phyloP scores from a whole-genome alignment of 1,140 invertebrate genomes.

The Aporrectodea caliginosa region DNA sequence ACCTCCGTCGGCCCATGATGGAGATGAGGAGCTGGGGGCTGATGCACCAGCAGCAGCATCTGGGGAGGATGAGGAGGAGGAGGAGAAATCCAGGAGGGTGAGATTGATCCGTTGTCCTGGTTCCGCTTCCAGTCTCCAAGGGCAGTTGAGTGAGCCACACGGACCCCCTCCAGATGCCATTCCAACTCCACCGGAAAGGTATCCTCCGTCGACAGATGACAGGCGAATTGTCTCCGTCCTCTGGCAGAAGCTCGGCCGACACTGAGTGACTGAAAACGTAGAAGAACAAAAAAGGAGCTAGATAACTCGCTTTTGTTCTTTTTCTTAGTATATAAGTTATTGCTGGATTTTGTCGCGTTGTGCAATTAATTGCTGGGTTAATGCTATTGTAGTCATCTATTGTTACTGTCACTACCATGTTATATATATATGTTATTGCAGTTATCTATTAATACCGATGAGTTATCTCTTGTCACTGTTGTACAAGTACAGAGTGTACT shows the following conservation, averaged over 20 bases:
- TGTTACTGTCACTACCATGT: too few relatives aligned
- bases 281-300: background rate
- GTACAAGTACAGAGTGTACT: too few relatives aligned
- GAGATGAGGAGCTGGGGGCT: background rate
- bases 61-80: too few relatives aligned
- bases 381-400: too few relatives aligned
- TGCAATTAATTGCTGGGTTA: too few relatives aligned
- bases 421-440: too few relatives aligned
- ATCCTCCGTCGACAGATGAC: background rate
- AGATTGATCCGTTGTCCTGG: conserved; percentile 8
- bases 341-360: too few relatives aligned
- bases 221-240: background rate
- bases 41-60: background rate
- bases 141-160: background rate
- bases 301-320: too few relatives aligned
- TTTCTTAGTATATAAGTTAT: too few relatives aligned
- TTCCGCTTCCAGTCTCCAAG: background rate
- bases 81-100: conserved; percentile 8
- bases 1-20: too few relatives aligned
- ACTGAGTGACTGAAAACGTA: background rate
- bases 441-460: too few relatives aligned
- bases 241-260: background rate
- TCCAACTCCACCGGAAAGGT: background rate
- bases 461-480: too few relatives aligned
- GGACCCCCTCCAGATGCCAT: background rate